phyloP scores from a whole-genome alignment of 2,888 invertebrate species.

The Caenorhabditis panamensis region DNA sequence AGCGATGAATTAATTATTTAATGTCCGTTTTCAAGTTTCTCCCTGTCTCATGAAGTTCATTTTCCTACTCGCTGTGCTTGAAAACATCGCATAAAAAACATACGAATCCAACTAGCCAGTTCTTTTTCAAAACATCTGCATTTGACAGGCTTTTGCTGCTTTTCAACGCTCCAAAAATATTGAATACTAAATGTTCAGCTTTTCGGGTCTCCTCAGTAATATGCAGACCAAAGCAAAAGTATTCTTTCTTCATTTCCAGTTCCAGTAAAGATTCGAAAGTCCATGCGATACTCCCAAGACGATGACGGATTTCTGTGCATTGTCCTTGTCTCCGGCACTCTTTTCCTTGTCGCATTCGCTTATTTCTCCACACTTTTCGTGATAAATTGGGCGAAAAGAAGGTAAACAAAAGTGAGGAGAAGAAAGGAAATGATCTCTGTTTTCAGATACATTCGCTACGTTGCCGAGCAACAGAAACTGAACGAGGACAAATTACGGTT shows the following conservation, averaged over 20 bases:
- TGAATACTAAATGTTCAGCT: too few relatives aligned
- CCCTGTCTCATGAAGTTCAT: background rate
- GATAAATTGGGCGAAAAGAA: constrained; percentile 48
- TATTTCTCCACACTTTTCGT: constrained; percentile 62
- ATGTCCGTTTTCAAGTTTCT: background rate
- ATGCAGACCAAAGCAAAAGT: too few relatives aligned
- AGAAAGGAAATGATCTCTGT: background rate
- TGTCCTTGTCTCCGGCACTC: constrained; percentile 58
- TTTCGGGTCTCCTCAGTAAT: too few relatives aligned
- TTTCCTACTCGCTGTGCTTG: background rate
- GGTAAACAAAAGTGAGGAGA: constrained; percentile 28
- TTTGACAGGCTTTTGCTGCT: background rate
- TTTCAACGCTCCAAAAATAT: too few relatives aligned
- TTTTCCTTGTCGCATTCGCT: constrained; percentile 58
- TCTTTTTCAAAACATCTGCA: background rate
- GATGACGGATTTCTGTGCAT: constrained; percentile 61
- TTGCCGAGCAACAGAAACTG: constrained; percentile 32
- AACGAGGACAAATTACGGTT: constrained; percentile 28
- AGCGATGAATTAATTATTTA: constrained; percentile 1
- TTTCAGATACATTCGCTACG: constrained; percentile 28
- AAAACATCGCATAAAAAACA: background rate
- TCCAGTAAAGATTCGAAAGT: background rate
- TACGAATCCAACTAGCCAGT: too few relatives aligned
- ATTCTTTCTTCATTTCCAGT: too few relatives aligned
- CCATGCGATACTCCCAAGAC: constrained; percentile 31